phyloP scores from a whole-genome alignment of 2,797 vertebrate species.

The Tauraco hartlaubi region DNA sequence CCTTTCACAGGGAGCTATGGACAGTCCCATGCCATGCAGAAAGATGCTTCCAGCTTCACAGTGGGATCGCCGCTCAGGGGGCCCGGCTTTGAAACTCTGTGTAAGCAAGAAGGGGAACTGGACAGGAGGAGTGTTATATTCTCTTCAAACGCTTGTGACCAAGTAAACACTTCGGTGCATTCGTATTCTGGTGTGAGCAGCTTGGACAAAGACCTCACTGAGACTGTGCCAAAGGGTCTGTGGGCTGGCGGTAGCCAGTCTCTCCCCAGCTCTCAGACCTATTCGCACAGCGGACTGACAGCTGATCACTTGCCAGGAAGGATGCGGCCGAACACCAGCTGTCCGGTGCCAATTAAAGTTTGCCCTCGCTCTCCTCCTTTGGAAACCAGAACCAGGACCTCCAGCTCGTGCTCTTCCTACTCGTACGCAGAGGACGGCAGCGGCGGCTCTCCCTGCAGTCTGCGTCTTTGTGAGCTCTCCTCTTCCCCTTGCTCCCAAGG shows the following conservation, averaged over 20 bases:
- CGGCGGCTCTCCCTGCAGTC: constrained; percentile 95
- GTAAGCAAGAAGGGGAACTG: constrained; percentile 94
- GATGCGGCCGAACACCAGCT: constrained; percentile 96
- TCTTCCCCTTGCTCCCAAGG: constrained; percentile 96
- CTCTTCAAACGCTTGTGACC: constrained; percentile 92
- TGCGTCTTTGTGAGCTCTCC: constrained; percentile 97
- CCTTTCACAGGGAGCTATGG: constrained; percentile 89
- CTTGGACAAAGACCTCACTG: constrained; percentile 94
- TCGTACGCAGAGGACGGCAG: constrained; percentile 97
- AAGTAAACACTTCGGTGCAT: constrained; percentile 91
- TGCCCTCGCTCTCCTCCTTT: constrained; percentile 96
- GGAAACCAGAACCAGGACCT: constrained; percentile 96
- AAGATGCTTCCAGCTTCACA: constrained; percentile 89
- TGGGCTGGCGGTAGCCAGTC: constrained; percentile 94
- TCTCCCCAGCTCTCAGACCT: constrained; percentile 93
- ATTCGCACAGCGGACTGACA: constrained; percentile 86
- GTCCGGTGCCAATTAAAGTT: constrained; percentile 99
- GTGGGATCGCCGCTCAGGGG: constrained; percentile 90
- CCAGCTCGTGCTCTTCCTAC: constrained; percentile 98
- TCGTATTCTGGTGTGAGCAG: constrained; percentile 92
- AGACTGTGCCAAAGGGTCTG: constrained; percentile 93
- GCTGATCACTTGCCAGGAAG: constrained; percentile 90
- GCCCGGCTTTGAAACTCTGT: constrained; percentile 90
- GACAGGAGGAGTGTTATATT: constrained; percentile 98
- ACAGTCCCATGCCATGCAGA: constrained; percentile 89